Conservation (phyloP, 2,797 vertebrate species). For the Sebastes elongatus region DNA sequence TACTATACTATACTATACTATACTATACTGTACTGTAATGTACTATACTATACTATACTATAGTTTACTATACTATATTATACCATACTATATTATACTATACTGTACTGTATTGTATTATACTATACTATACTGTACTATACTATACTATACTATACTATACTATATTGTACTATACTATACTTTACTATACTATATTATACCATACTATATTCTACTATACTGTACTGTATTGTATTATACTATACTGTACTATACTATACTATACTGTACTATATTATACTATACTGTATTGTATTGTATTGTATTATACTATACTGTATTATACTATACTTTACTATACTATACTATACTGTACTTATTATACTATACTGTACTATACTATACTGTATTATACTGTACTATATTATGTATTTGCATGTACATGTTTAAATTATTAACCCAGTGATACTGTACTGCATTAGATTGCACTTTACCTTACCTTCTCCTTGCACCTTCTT, state of each 20-base stretch:
- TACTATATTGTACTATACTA: rapidly evolving
- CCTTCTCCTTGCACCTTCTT: neutral
- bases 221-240: rapidly evolving
- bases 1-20: rapidly evolving
- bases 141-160: rapidly evolving
- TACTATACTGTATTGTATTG: rapidly evolving
- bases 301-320: rapidly evolving
- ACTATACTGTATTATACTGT: too few relatives aligned
- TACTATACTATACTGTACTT: rapidly evolving
- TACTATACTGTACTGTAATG: rapidly evolving
- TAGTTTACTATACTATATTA: rapidly evolving
- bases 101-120: rapidly evolving
- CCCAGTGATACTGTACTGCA: neutral
- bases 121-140: rapidly evolving
- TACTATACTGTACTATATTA: rapidly evolving
- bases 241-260: rapidly evolving
- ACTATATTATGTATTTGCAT: too few relatives aligned
- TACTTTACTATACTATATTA: rapidly evolving
- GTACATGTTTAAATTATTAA: too few relatives aligned
- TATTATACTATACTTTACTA: rapidly evolving
- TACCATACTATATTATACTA: rapidly evolving
- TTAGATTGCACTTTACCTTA: neutral
- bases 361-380: too few relatives aligned
- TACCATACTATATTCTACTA: rapidly evolving
- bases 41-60: rapidly evolving